These are phyloP conservation scores for Albula goreensis DNA, from an alignment of 2,113 vertebrate genomes.

Conservation along the genomic window DNA sequence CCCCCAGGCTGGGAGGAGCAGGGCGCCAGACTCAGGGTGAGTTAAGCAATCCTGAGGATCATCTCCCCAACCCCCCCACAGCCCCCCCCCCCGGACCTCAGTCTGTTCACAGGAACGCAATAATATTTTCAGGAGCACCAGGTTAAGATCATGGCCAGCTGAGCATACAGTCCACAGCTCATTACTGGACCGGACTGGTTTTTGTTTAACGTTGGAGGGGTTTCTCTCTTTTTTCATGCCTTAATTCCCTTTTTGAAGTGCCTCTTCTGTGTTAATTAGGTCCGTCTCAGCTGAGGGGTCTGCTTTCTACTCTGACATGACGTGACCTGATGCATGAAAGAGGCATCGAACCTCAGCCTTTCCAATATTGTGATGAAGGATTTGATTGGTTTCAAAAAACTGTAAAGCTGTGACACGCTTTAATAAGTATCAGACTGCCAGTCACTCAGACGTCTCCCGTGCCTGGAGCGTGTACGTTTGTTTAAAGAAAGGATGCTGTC, in stretches of 20 bases:
- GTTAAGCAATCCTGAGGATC: conserved; percentile 41
- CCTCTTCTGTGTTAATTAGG: neutral
- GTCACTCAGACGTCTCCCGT: neutral
- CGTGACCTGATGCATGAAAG: too few relatives aligned
- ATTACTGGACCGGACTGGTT: neutral
- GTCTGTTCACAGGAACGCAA: conserved; percentile 36
- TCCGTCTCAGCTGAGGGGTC: neutral
- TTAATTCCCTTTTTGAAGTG: conserved; percentile 28
- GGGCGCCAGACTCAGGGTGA: conserved; percentile 47
- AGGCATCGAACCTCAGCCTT: too few relatives aligned
- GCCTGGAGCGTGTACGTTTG: neutral
- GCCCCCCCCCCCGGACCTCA: conserved; percentile 36
- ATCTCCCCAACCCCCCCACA: conserved; percentile 40
- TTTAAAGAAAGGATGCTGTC: neutral
- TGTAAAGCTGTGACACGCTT: neutral
- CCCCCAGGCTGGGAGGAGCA: conserved; percentile 22
- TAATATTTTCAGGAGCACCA: conserved; percentile 50
- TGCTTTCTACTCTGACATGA: too few relatives aligned
- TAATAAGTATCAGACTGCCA: neutral
- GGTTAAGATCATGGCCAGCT: conserved; percentile 46
- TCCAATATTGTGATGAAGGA: too few relatives aligned
- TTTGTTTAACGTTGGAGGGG: conserved; percentile 24
- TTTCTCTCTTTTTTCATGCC: conserved; percentile 26
- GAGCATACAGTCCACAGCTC: conserved; percentile 25
- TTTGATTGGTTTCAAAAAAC: neutral